Base-by-base conservation (phyloP, 2,113 vertebrate species). In the Egretta garzetta region DNA sequence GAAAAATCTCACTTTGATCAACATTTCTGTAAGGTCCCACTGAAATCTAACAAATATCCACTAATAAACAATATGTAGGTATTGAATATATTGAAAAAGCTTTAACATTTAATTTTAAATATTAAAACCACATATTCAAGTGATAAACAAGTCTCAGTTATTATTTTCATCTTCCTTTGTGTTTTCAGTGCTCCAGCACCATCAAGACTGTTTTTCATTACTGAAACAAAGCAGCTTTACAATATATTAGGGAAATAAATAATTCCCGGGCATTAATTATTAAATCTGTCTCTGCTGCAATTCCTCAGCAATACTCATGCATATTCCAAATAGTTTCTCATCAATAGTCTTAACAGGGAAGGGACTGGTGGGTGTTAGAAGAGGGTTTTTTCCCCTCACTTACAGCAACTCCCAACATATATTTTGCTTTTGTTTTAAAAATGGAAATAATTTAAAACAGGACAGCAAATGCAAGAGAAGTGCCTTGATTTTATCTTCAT, bases 191-290 rank as follows among this genome's bases (percentile, higher is more conserved):
- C 8, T 45, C 33, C 95, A 84, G 64, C 39, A 92, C 43, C n/a
- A 97, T 28, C 74, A 82, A 77, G 72, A 85, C 50, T 55, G 41
- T 47, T 84, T 82, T 91, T 93, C 86, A 80, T 88, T 89, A 93
- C 75, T 53, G 93, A 92, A 83, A 95, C 94, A 74, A 95, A 0
- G 9, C 96, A 90, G 62, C 75, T 87, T 95, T 93, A 75, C 43
- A 85, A 93, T 59, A 94, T 97, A 98, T 97, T 97, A 91, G 82
- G 73, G 73, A 97, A 95, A 96, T 97, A 97, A 97, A 97, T 92
- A 94, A 95, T 90, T 84, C 66, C 94, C 39, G 8, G 95, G 77
- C 97, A 96, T 97, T 94, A 97, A 98, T 97, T 96, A 97, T 97
- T 97, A 91, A 97, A 93, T 90, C 77, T 89, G 70, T 93, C 80